These are phyloP conservation scores for Eueremaeus valkanovi DNA, from an alignment of 2,888 invertebrate genomes.

Conservation along the genomic window DNA sequence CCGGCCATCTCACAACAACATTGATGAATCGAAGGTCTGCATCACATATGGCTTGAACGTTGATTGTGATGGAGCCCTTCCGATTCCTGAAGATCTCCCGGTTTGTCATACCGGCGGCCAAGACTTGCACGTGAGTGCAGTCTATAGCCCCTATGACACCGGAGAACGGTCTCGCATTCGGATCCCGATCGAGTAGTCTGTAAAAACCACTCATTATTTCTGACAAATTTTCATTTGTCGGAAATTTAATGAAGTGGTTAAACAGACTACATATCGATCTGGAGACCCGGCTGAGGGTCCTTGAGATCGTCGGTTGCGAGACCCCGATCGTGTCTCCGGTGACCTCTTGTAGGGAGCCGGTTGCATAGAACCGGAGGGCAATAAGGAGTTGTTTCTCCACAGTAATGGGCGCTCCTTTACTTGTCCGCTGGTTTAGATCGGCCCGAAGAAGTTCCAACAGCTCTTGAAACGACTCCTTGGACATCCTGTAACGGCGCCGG, in stretches of 20 bases:
- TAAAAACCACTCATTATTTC: neutral
- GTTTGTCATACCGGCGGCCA: constrained; percentile 34
- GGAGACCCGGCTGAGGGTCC: constrained; percentile 26
- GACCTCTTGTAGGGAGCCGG: constrained; percentile 32
- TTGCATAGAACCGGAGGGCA: constrained; percentile 25
- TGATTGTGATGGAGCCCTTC: constrained; percentile 42
- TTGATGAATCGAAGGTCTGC: constrained; percentile 47
- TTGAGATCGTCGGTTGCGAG: constrained; percentile 29
- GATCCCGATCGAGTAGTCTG: neutral
- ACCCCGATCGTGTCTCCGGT: constrained; percentile 31
- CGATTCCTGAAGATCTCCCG: constrained; percentile 42
- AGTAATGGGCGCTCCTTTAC: neutral
- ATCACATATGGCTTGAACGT: constrained; percentile 48
- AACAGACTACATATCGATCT: neutral
- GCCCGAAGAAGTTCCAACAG: neutral
- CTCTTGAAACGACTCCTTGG: neutral
- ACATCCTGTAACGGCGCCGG: neutral
- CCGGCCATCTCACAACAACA: constrained; percentile 48
- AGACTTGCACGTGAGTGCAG: constrained; percentile 43
- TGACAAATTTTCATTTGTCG: neutral
- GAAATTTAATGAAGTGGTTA: constrained; percentile 2
- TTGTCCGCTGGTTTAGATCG: neutral
- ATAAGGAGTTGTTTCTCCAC: neutral
- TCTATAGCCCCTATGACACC: constrained; percentile 42
- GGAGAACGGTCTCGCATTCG: constrained; percentile 38